phyloP scores from a whole-genome alignment of 2,888 invertebrate species.

The Penaeus monodon region DNA sequence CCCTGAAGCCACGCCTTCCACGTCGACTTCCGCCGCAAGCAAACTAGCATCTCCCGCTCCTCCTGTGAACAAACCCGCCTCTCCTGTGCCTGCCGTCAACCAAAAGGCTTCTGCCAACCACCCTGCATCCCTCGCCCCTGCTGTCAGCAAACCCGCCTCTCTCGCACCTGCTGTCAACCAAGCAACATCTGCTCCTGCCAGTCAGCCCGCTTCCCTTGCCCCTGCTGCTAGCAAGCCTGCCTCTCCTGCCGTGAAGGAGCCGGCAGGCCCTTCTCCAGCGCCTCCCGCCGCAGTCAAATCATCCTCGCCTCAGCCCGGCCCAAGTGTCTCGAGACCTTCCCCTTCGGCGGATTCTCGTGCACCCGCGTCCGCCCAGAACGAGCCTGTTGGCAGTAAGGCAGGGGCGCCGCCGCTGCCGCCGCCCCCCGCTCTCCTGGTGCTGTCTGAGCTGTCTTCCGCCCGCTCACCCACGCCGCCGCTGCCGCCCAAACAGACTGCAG shows the following conservation, averaged over 20 bases:
- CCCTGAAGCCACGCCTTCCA: not conserved
- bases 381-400: conserved; percentile 7
- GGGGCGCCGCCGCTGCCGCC: not conserved
- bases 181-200: not conserved
- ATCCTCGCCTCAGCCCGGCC: too few relatives aligned
- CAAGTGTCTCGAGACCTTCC: too few relatives aligned
- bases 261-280: too few relatives aligned
- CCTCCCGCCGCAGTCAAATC: too few relatives aligned
- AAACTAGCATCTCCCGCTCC: conserved; percentile 20
- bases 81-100: not conserved
- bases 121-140: not conserved
- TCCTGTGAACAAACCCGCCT: conserved; percentile 6
- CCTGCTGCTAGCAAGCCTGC: too few relatives aligned
- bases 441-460: not conserved
- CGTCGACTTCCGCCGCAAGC: not conserved
- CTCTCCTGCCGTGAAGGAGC: too few relatives aligned
- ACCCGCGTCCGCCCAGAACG: too few relatives aligned
- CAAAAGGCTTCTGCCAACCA: not conserved
- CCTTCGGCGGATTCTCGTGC: too few relatives aligned
- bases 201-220: too few relatives aligned
- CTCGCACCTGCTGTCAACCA: not conserved
- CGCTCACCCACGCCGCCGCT: conserved; percentile 15
- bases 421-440: not conserved
- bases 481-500: conserved; percentile 28
- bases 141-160: not conserved